Base-by-base conservation (phyloP, 2,113 vertebrate genomes). In the Nothobranchius furzeri region DNA sequence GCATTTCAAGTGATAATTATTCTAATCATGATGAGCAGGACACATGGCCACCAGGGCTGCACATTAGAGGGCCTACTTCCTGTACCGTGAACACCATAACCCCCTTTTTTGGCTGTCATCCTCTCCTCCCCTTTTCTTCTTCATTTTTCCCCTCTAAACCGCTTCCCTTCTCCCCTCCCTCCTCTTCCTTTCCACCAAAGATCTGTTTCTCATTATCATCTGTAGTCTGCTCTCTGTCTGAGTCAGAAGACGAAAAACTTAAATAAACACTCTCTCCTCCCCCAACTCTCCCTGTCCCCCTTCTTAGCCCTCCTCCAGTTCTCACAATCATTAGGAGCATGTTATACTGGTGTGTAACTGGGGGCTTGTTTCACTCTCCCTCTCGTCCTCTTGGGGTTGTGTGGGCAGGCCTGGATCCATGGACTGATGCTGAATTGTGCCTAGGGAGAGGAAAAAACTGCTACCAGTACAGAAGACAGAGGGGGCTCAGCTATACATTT, bases 191-290 rank as follows among this genome's bases (percentile, higher is more conserved):
- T 78, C 48, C 25, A 61, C 76, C 76, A 75, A 77, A 88, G 89
- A 89, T 94, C 92, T 93, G 93, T 84, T 93, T 94, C 90, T 91
- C 88, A 93, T 94, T 94, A 94, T 90, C 85, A 86, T 83, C 89
- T 88, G 89, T 74, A 90, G 90, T 90, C 89, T 92, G 90, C 90
- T 87, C 89, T 88, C 89, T 92, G 93, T 92, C 92, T 91, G 87
- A 93, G 90, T 90, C 86, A 79, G 85, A 85, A 93, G 90, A 92
- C 81, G 70, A 90, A 90, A 87, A 92, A 89, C 87, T 89, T 91
- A 90, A 91, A 93, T 90, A 93, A 91, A 92, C 91, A 90, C 62
- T 42, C 85, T 67, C 78, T 77, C 82, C 62, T 45, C n/a, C 48
- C 37, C 45, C 45, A 50, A 15, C 36, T 46, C 25, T 15, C 63